Evolutionary conservation across 2,797 vertebrate species (phyloP), one percentile per base, ranked within the genome.

Genomic region (Betta splendens): DNA sequence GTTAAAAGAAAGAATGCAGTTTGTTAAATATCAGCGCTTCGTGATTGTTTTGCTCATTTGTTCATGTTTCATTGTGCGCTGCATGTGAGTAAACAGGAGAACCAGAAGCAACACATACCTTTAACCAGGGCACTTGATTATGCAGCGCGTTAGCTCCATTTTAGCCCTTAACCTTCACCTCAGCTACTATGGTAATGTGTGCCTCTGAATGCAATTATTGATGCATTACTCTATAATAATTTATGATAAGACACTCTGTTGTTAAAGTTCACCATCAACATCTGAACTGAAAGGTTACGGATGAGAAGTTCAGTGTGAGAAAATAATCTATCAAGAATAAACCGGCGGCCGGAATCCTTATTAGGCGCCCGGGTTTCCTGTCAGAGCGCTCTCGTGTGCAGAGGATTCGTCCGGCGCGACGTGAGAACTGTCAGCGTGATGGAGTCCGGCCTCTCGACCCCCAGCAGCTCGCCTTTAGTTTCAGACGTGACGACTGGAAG

Each of bases 321-420:
- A 75, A 69, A 67, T 2, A n/a, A 22, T 17, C 15, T n/a, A 35
- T 35, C 33, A 16, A 31, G 35, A 53, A 49, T 17, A 32, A 7
- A 20, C 10, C 17, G 48, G 63, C 20, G 31, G 55, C 63, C 46
- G 61, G 48, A 59, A 62, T 66, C 35, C 12, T 60, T 64, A 26
- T 77, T 65, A 60, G 39, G 38, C 3, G 42, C 60, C 68, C 58
- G 65, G 68, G 48, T 77, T 62, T 52, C 23, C 51, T 68, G 57
- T 79, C 57, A 54, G 57, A 56, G 46, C 8, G 0, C 32, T 18
- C 21, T 56, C 25, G 11, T 46, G 66, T 65, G 42, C 17, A 44
- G 46, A 52, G 65, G 36, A 51, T 46, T 25, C 38, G 10, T 68
- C 37, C 25, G 77, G 53, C 39, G 46, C 50, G 56, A 63, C 73